These are phyloP conservation scores for Euura lappo DNA, from an alignment of 1,140 invertebrate genomes.

Conservation along the genomic window DNA sequence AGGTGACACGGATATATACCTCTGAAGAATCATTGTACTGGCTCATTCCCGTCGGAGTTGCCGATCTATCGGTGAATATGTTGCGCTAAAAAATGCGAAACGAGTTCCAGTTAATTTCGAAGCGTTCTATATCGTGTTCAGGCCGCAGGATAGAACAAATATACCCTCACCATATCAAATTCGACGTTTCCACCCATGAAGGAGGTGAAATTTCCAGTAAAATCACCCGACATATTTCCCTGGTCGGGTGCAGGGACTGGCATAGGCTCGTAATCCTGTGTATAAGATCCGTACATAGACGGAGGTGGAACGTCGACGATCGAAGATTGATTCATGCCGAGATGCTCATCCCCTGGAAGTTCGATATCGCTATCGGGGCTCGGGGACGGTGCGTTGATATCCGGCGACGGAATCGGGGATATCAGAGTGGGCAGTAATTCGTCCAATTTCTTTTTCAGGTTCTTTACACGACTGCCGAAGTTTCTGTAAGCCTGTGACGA, in stretches of 20 bases:
- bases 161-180: slow-evolving; percentile 51
- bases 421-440: slow-evolving; percentile 73
- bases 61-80: slow-evolving; percentile 51
- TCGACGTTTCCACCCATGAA: slow-evolving; percentile 59
- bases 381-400: slow-evolving; percentile 83
- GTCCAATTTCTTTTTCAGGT: slow-evolving; percentile 82
- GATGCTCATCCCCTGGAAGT: slow-evolving; percentile 64
- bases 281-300: slow-evolving; percentile 54
- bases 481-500: slow-evolving; percentile 84
- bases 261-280: slow-evolving; percentile 53
- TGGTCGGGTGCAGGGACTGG: slow-evolving; percentile 46
- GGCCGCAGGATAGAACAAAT: neutral
- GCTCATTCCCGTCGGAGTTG: slow-evolving; percentile 40
- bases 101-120: neutral
- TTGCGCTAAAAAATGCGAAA: slow-evolving; percentile 45
- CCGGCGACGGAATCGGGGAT: slow-evolving; percentile 76
- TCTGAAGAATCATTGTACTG: slow-evolving; percentile 51
- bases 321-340: slow-evolving; percentile 42
- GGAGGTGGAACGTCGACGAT: slow-evolving; percentile 53
- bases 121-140: neutral
- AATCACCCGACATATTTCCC: slow-evolving; percentile 44
- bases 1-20: slow-evolving; percentile 34
- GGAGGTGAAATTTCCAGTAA: slow-evolving; percentile 55
- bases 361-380: slow-evolving; percentile 81
- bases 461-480: slow-evolving; percentile 85